These are phyloP conservation scores for Hafferia zeledoni DNA, from an alignment of 2,797 vertebrate genomes.

Conservation along the genomic window DNA sequence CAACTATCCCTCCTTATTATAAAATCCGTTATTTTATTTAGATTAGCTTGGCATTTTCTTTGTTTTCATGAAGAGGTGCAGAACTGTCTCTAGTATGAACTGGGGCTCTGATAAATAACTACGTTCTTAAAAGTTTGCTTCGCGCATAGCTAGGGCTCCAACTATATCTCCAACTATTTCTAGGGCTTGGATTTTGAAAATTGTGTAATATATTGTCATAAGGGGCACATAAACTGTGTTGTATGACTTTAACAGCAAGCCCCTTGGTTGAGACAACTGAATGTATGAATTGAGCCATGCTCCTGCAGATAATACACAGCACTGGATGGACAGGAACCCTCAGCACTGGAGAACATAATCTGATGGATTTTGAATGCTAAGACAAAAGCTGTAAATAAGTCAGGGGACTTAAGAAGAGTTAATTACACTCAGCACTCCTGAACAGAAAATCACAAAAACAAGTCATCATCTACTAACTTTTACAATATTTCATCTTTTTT, in stretches of 20 bases:
- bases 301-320: neutral
- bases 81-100: neutral
- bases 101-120: neutral
- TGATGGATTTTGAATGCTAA: neutral
- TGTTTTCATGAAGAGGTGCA: neutral
- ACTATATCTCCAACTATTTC: neutral
- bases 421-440: neutral
- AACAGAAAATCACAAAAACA: neutral
- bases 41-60: neutral
- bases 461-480: neutral
- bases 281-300: neutral
- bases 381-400: neutral
- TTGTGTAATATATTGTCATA: neutral
- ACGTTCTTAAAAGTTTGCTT: neutral
- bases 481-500: neutral
- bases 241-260: neutral
- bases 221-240: neutral
- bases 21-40: neutral
- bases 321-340: neutral
- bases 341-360: neutral
- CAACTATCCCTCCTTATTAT: neutral
- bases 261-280: neutral
- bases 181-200: neutral
- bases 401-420: neutral
- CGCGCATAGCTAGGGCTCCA: neutral